Evolutionary conservation across 92 coral and sea anemone genomes (phyloP).

Genomic region (Porites evermanni): DNA sequence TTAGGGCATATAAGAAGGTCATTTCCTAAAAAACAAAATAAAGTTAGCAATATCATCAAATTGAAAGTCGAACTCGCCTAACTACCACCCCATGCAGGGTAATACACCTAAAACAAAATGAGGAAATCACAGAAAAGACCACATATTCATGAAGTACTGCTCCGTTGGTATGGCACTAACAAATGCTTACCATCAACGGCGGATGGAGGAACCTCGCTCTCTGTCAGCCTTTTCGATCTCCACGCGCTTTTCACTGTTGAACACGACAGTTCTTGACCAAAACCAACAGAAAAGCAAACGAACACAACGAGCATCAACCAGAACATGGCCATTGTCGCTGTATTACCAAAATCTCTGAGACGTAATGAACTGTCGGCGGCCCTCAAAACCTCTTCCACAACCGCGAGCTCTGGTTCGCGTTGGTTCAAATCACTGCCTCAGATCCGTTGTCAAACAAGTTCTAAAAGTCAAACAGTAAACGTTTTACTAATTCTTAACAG

Average conservation of each 20-base stretch:
- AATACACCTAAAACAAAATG: conserved; percentile 23
- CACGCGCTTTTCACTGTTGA: conserved; percentile 63
- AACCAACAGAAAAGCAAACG: conserved; percentile 31
- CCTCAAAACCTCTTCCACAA: conserved; percentile 10
- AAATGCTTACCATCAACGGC: conserved; percentile 62
- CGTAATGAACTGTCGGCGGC: conserved; percentile 14
- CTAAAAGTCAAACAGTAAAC: conserved; percentile 34
- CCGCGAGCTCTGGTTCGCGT: conserved; percentile 4
- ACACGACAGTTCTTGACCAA: conserved; percentile 59
- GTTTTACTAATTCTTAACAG: conserved; percentile 82
- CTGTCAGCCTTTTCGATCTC: conserved; percentile 60
- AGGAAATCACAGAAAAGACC: conserved; percentile 25
- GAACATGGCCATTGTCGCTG: conserved; percentile 66
- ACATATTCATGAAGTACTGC: conserved; percentile 35
- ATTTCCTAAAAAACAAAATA: conserved; percentile 56
- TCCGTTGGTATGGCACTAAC: conserved; percentile 14
- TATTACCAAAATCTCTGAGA: conserved; percentile 13
- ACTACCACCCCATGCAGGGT: conserved; percentile 42
- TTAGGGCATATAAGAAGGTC: conserved; percentile 67
- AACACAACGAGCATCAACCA: conserved; percentile 40
- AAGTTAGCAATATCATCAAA: conserved; percentile 23
- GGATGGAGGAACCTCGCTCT: conserved; percentile 63
- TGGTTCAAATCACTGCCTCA: background rate
- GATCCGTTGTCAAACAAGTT: conserved; percentile 15
- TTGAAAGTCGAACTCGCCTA: conserved; percentile 20